Evolutionary conservation across 2,888 invertebrate species (phyloP).

Genomic region (Bhutanitis thaidina): DNA sequence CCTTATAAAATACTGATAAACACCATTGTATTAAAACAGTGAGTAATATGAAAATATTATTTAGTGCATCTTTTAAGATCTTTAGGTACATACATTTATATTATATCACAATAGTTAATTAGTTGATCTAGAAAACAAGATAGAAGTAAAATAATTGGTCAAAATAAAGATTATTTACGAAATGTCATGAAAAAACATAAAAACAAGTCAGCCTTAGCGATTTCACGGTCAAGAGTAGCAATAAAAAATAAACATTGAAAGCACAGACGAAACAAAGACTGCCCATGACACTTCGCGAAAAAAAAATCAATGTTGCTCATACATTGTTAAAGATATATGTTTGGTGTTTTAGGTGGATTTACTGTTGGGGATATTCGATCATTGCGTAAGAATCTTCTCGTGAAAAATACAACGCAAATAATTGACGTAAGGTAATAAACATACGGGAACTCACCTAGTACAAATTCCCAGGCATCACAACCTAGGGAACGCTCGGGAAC

Average conservation of each 20-base stretch:
- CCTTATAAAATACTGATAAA: no score
- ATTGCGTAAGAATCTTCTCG: conserved; percentile 69
- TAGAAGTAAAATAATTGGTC: conserved; percentile 7
- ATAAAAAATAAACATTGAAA: conserved; percentile 59
- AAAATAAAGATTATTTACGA: conserved; percentile 26
- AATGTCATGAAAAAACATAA: conserved; percentile 41
- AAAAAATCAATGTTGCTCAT: conserved; percentile 62
- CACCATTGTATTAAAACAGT: no score
- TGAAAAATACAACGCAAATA: conserved; percentile 75
- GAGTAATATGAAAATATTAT: no score
- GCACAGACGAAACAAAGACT: conserved; percentile 62
- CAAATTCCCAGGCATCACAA: conserved; percentile 98
- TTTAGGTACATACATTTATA: no score
- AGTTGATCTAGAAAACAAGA: neutral
- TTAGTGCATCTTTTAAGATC: no score
- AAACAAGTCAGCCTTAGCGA: conserved; percentile 51
- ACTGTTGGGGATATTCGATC: conserved; percentile 34
- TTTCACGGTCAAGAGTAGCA: conserved; percentile 75
- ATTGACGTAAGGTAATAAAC: conserved; percentile 73
- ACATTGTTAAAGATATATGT: conserved; percentile 18
- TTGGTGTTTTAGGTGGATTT: conserved; percentile 21
- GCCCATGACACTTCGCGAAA: conserved; percentile 48
- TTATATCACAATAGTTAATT: no score
- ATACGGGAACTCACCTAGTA: conserved; percentile 87
- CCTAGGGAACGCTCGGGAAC: conserved; percentile 96